These are phyloP conservation scores for Palythoa grandis DNA, from an alignment of 92 coral and sea anemone species.

Conservation along the genomic window DNA sequence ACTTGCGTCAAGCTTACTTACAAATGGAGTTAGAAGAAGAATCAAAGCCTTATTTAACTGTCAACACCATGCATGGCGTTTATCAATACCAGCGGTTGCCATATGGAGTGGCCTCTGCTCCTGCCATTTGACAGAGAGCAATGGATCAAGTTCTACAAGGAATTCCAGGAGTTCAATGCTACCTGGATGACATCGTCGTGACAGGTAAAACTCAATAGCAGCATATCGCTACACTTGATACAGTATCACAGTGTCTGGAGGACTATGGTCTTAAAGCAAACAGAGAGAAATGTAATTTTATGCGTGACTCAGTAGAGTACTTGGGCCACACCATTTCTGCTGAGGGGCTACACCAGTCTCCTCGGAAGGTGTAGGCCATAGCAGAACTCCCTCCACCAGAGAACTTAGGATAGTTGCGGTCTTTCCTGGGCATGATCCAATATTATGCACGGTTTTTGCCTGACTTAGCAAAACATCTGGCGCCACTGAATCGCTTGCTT, in stretches of 20 bases:
- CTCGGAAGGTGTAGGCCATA: conserved; percentile 18
- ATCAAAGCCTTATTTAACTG: not conserved
- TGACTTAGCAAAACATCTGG: conserved; percentile 10
- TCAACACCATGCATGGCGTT: not conserved
- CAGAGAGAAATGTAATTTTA: conserved; percentile 4
- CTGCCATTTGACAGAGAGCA: not conserved
- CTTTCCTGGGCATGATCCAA: conserved; percentile 21
- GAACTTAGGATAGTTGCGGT: conserved; percentile 23
- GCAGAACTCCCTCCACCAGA: conserved; percentile 10
- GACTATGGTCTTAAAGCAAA: conserved; percentile 2
- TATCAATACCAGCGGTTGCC: not conserved
- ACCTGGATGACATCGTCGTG: too few species aligned
- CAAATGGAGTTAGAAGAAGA: not conserved
- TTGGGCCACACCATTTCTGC: too few species aligned
- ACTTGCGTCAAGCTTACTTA: not conserved
- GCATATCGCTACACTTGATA: too few species aligned
- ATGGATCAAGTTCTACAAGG: not conserved
- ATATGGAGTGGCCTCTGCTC: not conserved
- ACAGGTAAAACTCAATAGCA: too few species aligned
- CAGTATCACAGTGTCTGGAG: too few species aligned
- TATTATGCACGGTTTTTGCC: conserved; percentile 16
- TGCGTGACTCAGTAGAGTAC: conserved; percentile 12
- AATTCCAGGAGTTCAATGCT: too few species aligned
- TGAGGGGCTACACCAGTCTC: not conserved
- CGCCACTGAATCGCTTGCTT: not conserved